Base-by-base conservation (phyloP, 30 jellyfish, hydroid and myxozoan species). In the Aurelia sp. region DNA sequence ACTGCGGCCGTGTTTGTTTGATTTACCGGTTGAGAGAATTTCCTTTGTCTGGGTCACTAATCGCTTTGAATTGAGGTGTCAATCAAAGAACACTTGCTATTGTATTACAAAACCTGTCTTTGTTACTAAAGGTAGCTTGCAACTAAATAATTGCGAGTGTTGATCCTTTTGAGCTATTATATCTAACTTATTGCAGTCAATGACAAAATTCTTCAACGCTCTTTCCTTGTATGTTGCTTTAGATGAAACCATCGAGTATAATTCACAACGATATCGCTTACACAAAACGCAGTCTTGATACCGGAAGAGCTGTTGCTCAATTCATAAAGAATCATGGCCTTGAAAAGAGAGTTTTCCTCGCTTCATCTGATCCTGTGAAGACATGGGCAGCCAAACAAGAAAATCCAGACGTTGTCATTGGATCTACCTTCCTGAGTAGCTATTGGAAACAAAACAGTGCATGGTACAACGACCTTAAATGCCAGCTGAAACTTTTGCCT, bases 191-290 rank as follows among this genome's bases (percentile, higher is more conserved):
- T 37, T 3, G 9, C 50, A 37, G 10, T 37, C 9, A 7, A 37
- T 37, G 50, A 37, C 50, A 37, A 37, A 37, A 7, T 2, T 37
- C 50, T 37, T 2, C 50, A 37, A 37, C 50, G 0, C 50, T 37
- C 0, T 9, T 44, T 44, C 55, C 55, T 44, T 44, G 7, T 47
- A 71, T 21, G 50, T 37, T 37, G 10, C 50, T 37, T 15, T 69
- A 92, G 98, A 88, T 92, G 97, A 92, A 92, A 59, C 97, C 98
- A 13, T 71, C 92, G 40, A 17, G 61, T 30, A 19, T 77, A 37
- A 62, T 55, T 7, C 74, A 27, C 62, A 35, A 40, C 10, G 55
- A 44, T 44, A 44, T 44, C 15, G 55, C 55, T 10, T 89, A 82
- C 72, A 19, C 77, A 5, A 59, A 62, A 37, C 76, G 75, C 22